Evolutionary conservation across 2,888 invertebrate species (phyloP), one percentile per base, ranked within the genome.

Genomic region (Eupeodes latifasciatus): DNA sequence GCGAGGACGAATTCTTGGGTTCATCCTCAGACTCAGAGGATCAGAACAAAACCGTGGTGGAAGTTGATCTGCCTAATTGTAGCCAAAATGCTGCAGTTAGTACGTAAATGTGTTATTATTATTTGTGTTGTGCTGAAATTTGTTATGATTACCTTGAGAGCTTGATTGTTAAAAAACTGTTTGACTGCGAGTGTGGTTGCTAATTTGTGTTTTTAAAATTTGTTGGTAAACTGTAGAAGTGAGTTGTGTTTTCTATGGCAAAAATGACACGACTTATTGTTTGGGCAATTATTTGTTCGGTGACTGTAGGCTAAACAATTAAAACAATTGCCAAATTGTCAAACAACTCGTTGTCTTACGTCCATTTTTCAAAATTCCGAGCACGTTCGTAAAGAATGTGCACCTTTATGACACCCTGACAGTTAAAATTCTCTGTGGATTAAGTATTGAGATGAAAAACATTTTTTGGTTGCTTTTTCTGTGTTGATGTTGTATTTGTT

Each of bases 241-340:
- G 47, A 47, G 47, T 47, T 47, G 47, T 47, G 47, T 47, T 47
- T 47, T 19, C 66, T 66, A 2, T 47, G 12, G 19, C 49, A 27
- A 27, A 40, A 40, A 5, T 40, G 40, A 40, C 40, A 40, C 40
- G 40, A 40, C 40, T 40, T 40, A 7, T 40, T 5, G 40, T 4
- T 66, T 6, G 66, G 19, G 19, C 66, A 27, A 27, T 66, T 14
- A 19, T 12, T 27, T 27, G 49, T 66, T 19, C 27, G 27, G 6
- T 66, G 66, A 40, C 34, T 66, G 49, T 49, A 51, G 6, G 49
- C 66, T 6, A 66, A 27, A 27, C 66, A 66, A 12, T 66, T 66
- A 6, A 12, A 47, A 40, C 49, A 66, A 5, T 49, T 49, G 14
- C 49, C 6, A 16, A 44, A 40, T 47, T 44, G 40, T 16, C 44